Percentiles rank a stretch among this genome's conserved stretches.
These are phyloP conservation scores for Cancer borealis DNA, from an alignment of 2,888 invertebrate species.

Conservation along the genomic window DNA sequence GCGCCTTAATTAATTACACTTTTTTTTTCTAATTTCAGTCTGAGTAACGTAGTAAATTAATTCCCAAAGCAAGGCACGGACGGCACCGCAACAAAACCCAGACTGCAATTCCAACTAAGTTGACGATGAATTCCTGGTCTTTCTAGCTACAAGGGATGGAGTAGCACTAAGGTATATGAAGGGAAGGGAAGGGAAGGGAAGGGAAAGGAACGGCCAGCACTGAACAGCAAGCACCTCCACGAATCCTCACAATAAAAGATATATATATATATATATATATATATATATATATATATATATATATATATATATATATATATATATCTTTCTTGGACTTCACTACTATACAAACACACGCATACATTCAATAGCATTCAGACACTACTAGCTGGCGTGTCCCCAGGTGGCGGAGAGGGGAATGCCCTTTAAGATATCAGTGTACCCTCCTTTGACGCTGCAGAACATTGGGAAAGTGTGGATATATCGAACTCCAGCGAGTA, in stretches of 20 bases:
- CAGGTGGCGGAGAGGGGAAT: neutral
- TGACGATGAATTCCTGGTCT: neutral
- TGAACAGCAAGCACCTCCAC: too few relatives aligned
- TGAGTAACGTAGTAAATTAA: neutral
- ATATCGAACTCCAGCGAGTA: neutral
- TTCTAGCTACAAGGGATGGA: neutral
- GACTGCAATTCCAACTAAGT: neutral
- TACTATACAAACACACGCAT: neutral
- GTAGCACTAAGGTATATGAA: neutral
- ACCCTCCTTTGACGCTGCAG: neutral
- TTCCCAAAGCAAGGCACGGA: neutral
- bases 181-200: too few relatives aligned
- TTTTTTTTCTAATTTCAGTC: too few relatives aligned
- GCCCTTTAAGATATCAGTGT: neutral
- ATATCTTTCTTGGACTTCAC: neutral
- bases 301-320: too few relatives aligned
- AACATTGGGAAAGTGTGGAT: neutral
- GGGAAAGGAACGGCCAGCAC: neutral
- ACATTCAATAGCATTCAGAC: neutral
- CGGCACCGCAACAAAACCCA: neutral
- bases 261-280: too few relatives aligned
- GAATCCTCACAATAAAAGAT: too few relatives aligned
- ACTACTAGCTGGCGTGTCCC: neutral
- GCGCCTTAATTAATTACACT: neutral
- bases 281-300: too few relatives aligned